Conservation (phyloP, 2,113 vertebrate genomes). For the Callipepla californica region DNA sequence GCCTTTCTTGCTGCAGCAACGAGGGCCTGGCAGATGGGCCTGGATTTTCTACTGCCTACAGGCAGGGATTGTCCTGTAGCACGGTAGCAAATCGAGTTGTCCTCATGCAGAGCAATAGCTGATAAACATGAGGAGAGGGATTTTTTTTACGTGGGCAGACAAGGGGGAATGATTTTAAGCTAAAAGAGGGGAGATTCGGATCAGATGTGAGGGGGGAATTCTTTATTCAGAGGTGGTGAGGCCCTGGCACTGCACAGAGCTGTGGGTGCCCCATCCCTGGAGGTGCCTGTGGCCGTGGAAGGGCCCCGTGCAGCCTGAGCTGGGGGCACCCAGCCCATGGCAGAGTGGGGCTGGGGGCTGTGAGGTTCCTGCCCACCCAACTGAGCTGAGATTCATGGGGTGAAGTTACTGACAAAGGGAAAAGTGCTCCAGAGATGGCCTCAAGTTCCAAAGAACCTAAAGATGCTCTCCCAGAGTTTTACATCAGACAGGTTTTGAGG, state of each 20-base stretch:
- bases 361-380: background rate
- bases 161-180: too few relatives aligned
- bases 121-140: too few relatives aligned
- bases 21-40: background rate
- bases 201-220: too few relatives aligned
- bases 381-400: background rate
- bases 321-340: too few relatives aligned
- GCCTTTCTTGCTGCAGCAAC: constrained; percentile 45
- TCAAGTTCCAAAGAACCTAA: background rate
- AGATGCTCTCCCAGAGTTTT: background rate
- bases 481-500: rapidly evolving
- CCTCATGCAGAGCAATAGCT: background rate
- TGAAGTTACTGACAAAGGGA: background rate
- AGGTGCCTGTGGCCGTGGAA: too few relatives aligned
- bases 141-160: too few relatives aligned
- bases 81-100: background rate
- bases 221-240: too few relatives aligned
- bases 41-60: background rate
- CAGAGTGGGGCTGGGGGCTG: background rate
- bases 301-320: too few relatives aligned
- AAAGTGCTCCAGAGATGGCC: rapidly evolving
- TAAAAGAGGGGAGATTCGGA: too few relatives aligned
- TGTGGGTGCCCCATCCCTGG: too few relatives aligned
- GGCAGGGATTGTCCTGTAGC: constrained; percentile 1
- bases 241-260: too few relatives aligned